Evolutionary conservation across 1,140 invertebrate genomes (phyloP), one percentile per base, ranked within the genome.

Genomic region (Drosophila orosa): DNA sequence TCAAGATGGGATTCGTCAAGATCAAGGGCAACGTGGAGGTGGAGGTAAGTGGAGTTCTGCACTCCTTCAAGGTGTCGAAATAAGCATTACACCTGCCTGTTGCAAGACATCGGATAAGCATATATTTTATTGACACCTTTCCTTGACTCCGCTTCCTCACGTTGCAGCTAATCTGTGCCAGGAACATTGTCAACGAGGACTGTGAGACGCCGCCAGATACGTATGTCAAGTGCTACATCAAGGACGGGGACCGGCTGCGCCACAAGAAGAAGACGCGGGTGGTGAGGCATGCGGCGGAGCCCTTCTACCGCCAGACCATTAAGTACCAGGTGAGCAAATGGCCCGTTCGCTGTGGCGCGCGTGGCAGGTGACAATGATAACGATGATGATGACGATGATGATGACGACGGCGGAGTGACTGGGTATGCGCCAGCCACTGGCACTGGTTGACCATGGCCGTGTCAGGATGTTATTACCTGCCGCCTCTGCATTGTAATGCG

Each of bases 171-270:
- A 91, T 93, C 48, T 92, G 92, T 56, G 93, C 93, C 10, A 90
- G 92, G 29, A 93, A 94, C 63, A 93, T 94, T 63, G 84, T 93
- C 13, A 86, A 92, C 22, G 92, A 92, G 44, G 92, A 92, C 55
- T 87, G 85, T 44, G 93, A 94, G 48, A 92, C 91, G 17, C 92
- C 92, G 50, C 92, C 94, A 93, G 97, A 98, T 90, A 98, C 97
- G 5, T 99, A 98, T 92, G 97, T 98, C 50, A 98, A 98, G 93
- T 98, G 97, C 48, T 98, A 98, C 91, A 93, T 99, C 29, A 95
- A 97, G 31, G 97, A 98, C 80, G 96, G 96, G 29, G 96, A 97
- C 50, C 95, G 96, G 73, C 96, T 96, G 94, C 92, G 98, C 55
- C 96, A 98, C 84, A 98, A 98, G 74, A 95, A 97, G 69, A 99